Evolutionary conservation across 35 echinoderm and acorn worm genomes (phyloP).

Genomic region (Apostichopus californicus): DNA sequence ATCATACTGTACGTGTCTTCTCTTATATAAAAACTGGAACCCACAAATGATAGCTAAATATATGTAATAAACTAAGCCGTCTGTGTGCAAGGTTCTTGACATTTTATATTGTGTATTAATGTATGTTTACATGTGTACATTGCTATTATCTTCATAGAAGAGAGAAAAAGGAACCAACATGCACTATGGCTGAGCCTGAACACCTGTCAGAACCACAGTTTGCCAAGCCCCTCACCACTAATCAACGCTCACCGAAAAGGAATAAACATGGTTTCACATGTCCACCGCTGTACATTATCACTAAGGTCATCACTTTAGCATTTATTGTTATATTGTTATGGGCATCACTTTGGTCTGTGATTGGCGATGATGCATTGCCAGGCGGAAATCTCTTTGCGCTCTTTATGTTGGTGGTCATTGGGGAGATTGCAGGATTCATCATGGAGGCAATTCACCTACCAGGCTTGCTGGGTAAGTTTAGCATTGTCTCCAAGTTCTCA

Average conservation of each 20-base stretch:
- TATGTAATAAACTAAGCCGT: too few relatives aligned
- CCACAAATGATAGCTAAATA: too few relatives aligned
- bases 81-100: too few relatives aligned
- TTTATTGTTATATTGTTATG: constrained; percentile 60
- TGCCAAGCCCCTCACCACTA: not conserved
- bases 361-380: constrained; percentile 77
- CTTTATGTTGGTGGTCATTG: constrained; percentile 68
- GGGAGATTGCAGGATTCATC: constrained; percentile 74
- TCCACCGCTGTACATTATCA: constrained; percentile 62
- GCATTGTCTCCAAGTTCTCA: too few relatives aligned
- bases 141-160: too few relatives aligned
- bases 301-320: constrained; percentile 57
- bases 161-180: not conserved
- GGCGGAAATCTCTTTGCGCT: constrained; percentile 95
- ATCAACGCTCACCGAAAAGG: not conserved
- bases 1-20: too few relatives aligned
- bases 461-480: constrained; percentile 71
- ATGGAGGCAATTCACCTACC: constrained; percentile 77
- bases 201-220: not conserved
- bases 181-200: not conserved
- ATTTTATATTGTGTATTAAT: too few relatives aligned
- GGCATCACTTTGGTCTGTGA: constrained; percentile 79
- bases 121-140: too few relatives aligned
- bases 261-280: constrained; percentile 28
- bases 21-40: too few relatives aligned